Evolutionary conservation across 1,140 invertebrate genomes (phyloP).

Genomic region (Drosophila pectinifera): DNA sequence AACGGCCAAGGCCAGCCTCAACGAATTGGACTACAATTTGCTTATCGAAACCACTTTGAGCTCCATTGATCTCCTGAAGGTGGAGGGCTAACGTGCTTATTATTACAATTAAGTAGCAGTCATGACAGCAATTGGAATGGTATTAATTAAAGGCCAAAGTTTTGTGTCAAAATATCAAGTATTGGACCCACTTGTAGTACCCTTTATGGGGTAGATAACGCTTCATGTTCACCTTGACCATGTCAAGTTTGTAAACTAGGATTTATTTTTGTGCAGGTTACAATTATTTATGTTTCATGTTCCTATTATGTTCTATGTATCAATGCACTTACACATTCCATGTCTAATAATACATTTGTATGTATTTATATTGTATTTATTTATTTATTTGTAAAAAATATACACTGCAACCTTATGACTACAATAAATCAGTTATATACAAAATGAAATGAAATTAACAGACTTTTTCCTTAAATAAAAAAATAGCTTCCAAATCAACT

Average conservation of each 20-base stretch:
- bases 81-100: constrained; percentile 36
- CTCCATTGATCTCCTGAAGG: constrained; percentile 73
- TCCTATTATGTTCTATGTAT: constrained; percentile 6
- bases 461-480: not conserved
- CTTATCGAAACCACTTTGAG: constrained; percentile 91
- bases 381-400: not conserved
- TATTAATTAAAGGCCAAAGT: constrained; percentile 38
- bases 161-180: constrained; percentile 47
- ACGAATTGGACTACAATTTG: constrained; percentile 92
- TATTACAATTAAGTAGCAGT: not conserved
- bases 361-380: constrained; percentile 19
- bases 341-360: constrained; percentile 14
- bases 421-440: constrained; percentile 5
- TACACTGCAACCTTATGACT: not conserved
- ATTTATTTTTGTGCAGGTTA: constrained; percentile 2
- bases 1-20: constrained; percentile 93
- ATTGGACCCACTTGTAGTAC: constrained; percentile 7
- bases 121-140: constrained; percentile 1
- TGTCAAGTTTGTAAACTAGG: not conserved
- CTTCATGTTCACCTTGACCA: not conserved
- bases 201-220: not conserved
- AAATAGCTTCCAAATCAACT: too few relatives aligned
- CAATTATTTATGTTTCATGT: constrained; percentile 14
- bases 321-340: constrained; percentile 17
- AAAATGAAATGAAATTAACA: not conserved